Percentiles rank a stretch among this genome's conserved stretches.
Conservation (phyloP, 2,797 vertebrate species). For the Coregonus suidteri region DNA sequence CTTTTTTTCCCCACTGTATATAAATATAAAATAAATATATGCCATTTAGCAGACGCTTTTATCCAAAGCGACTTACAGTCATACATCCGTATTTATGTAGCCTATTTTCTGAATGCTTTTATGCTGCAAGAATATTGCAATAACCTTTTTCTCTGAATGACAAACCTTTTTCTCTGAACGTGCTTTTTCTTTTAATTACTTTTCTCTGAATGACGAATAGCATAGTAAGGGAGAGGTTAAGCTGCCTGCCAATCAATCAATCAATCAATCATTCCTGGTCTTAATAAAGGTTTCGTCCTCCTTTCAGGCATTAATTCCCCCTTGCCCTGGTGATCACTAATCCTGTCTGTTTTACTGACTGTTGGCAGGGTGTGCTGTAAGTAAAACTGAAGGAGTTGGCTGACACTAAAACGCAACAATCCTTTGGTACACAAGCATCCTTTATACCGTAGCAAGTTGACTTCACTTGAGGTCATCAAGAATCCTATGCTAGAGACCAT, state of each 20-base stretch:
- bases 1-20: not conserved
- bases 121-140: not conserved
- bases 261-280: not conserved
- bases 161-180: not conserved
- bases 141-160: not conserved
- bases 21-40: no score
- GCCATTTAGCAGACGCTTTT: no score
- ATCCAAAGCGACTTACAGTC: no score
- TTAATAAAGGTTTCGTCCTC: slow-evolving; percentile 15
- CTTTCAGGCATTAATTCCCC: slow-evolving; percentile 14
- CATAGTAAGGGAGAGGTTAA: not conserved
- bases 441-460: not conserved
- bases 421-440: not conserved
- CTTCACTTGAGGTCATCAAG: not conserved
- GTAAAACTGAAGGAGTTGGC: slow-evolving; percentile 23
- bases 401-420: slow-evolving; percentile 12
- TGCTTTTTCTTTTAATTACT: not conserved
- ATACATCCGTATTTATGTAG: not conserved
- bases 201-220: not conserved
- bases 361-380: slow-evolving; percentile 14
- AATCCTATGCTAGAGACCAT: slow-evolving; percentile 6
- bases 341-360: slow-evolving; percentile 10
- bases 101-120: not conserved
- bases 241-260: slow-evolving; percentile 1
- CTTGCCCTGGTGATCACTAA: slow-evolving; percentile 18